These are phyloP conservation scores for Ectropis crepuscularia DNA, from an alignment of 2,888 invertebrate genomes.

Conservation along the genomic window DNA sequence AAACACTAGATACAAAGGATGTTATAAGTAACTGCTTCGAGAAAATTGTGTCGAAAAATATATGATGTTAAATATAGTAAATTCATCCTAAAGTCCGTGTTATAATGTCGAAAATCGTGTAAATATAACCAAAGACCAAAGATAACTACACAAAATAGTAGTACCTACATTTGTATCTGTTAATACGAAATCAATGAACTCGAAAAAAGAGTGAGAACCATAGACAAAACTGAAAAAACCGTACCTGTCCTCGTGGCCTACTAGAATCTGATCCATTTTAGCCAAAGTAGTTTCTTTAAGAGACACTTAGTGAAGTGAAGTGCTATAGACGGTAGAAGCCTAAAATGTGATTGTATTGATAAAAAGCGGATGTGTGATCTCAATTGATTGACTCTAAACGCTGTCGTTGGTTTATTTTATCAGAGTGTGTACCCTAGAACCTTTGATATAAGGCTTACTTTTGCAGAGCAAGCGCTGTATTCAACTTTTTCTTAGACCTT, in stretches of 20 bases:
- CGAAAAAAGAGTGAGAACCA: constrained; percentile 56
- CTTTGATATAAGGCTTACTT: constrained; percentile 32
- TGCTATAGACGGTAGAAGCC: constrained; percentile 49
- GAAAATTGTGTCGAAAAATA: background rate
- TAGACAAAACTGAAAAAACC: constrained; percentile 38
- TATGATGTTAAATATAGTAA: too few species aligned
- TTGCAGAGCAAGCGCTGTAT: background rate
- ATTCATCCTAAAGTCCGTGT: too few species aligned
- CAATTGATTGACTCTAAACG: constrained; percentile 64
- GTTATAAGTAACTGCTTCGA: too few species aligned
- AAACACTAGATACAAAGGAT: too few species aligned
- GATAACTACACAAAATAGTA: constrained; percentile 27
- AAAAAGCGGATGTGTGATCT: constrained; percentile 71
- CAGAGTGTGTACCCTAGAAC: constrained; percentile 48
- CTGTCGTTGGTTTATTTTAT: constrained; percentile 54
- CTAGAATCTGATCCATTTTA: constrained; percentile 55
- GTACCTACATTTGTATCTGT: constrained; percentile 25
- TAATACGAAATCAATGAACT: constrained; percentile 36
- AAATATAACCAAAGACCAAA: constrained; percentile 25
- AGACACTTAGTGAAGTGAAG: constrained; percentile 25
- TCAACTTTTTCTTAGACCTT: too few species aligned
- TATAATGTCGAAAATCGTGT: background rate
- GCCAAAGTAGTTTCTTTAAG: constrained; percentile 55
- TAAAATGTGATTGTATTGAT: constrained; percentile 71
- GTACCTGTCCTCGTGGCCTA: constrained; percentile 68